Evolutionary conservation across 2,113 vertebrate species (phyloP).

Genomic region (Centropristis striata): DNA sequence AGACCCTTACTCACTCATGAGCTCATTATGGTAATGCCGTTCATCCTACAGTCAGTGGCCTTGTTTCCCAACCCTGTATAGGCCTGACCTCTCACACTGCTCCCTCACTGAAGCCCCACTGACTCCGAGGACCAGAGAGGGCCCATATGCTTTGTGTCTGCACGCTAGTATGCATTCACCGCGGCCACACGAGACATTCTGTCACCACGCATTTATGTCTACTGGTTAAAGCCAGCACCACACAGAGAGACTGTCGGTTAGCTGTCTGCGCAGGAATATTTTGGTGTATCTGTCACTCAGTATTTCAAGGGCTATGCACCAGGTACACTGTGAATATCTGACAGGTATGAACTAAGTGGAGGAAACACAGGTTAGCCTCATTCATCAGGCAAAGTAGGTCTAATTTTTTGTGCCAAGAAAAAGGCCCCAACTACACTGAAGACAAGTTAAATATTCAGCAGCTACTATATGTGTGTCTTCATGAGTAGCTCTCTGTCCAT

Average conservation of each 20-base stretch:
- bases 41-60: conserved; percentile 42
- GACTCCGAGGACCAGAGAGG: conserved; percentile 46
- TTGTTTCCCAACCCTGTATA: conserved; percentile 34
- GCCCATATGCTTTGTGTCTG: conserved; percentile 72
- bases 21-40: conserved; percentile 57
- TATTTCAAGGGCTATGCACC: conserved; percentile 13
- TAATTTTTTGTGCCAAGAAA: background rate
- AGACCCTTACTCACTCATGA: conserved; percentile 27
- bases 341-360: conserved; percentile 4
- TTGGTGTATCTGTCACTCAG: conserved; percentile 6
- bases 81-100: conserved; percentile 46
- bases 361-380: background rate
- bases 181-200: conserved; percentile 60
- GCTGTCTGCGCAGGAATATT: background rate
- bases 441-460: background rate
- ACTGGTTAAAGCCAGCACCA: conserved; percentile 42
- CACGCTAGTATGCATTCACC: conserved; percentile 52
- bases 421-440: background rate
- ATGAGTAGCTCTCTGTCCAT: background rate
- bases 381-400: background rate
- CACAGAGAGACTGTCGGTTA: conserved; percentile 29
- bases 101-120: conserved; percentile 48
- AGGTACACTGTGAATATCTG: conserved; percentile 24
- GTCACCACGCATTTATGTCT: conserved; percentile 71
- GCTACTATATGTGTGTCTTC: background rate